Evolutionary conservation across 1,140 invertebrate species (phyloP), one percentile per base, ranked within the genome.

Genomic region (Drosophila persimilis): DNA sequence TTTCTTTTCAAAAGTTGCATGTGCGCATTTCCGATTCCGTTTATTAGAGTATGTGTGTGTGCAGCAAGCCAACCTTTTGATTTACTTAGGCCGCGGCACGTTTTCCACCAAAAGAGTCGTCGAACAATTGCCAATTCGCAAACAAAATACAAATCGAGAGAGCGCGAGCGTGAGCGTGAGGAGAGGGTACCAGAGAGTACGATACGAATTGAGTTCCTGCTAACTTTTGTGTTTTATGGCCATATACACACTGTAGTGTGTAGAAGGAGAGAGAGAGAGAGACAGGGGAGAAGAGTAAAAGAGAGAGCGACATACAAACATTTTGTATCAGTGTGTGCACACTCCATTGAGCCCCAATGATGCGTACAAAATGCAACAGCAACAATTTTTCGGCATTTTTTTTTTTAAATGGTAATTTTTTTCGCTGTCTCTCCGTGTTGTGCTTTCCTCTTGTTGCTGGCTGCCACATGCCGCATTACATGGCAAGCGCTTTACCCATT

Each of bases 281-380:
- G 24, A 24, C 2, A 20, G 4, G 26, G 26, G 0, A 26, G 26
- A 26, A 6, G 26, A 29, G 29, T 48, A 48, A 39, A 45, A 45
- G 46, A 51, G 50, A 20, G 56, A 55, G 57, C 53, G 54, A 71
- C 66, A 78, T 70, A 66, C 77, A 84, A 58, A 77, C 75, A 83
- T 88, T 83, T 88, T 88, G 80, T 89, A 89, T 89, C 85, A 89
- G 85, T 89, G 71, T 89, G 74, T 78, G 80, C 65, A 89, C 85
- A 89, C 85, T 85, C 85, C 80, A 89, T 89, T 89, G 80, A 80
- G 77, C 75, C 70, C 74, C 85, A 89, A 89, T 89, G 85, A 85
- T 89, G 85, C 78, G 84, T 79, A 80, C 85, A 85, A 89, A 89
- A 89, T 89, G 80, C 77, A 85, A 85, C 85, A 80, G 77, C 80